Conservation (phyloP, 2,113 vertebrate species). For the Psittacara wagleri region DNA sequence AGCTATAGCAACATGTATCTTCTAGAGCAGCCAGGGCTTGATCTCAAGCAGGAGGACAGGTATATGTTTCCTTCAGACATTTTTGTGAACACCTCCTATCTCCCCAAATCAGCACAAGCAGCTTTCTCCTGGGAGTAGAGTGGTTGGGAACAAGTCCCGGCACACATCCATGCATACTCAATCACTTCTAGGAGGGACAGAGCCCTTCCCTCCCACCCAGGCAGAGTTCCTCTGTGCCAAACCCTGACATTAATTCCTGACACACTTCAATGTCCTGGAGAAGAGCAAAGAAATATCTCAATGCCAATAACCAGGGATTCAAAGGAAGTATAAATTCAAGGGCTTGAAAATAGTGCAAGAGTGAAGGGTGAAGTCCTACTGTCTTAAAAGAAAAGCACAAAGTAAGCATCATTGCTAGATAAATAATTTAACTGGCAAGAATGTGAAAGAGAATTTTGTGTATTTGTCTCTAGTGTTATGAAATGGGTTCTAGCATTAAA, state of each 20-base stretch:
- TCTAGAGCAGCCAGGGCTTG: neutral
- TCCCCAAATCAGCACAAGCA: neutral
- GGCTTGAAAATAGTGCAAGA: neutral
- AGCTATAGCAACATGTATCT: accelerated
- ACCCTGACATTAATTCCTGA: neutral
- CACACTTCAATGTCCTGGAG: neutral
- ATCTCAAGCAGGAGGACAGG: neutral
- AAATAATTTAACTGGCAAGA: conserved; percentile 50
- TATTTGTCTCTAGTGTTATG: neutral
- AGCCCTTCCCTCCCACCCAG: neutral
- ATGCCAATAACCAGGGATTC: conserved; percentile 7
- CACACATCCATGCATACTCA: too few species aligned
- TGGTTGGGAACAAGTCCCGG: neutral
- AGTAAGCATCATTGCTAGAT: conserved; percentile 25
- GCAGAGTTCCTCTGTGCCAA: neutral
- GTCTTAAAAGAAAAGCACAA: conserved; percentile 28
- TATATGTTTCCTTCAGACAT: neutral
- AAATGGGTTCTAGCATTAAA: conserved; percentile 16
- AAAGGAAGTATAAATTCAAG: conserved; percentile 20
- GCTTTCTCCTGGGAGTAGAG: neutral
- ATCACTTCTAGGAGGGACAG: neutral
- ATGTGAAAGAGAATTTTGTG: conserved; percentile 10
- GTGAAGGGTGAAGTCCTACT: neutral
- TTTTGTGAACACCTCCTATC: neutral
- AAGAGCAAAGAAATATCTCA: neutral